Percentiles rank a stretch among this genome's conserved stretches.
phyloP scores from a whole-genome alignment of 2,113 vertebrate species.

The Cariama cristata region DNA sequence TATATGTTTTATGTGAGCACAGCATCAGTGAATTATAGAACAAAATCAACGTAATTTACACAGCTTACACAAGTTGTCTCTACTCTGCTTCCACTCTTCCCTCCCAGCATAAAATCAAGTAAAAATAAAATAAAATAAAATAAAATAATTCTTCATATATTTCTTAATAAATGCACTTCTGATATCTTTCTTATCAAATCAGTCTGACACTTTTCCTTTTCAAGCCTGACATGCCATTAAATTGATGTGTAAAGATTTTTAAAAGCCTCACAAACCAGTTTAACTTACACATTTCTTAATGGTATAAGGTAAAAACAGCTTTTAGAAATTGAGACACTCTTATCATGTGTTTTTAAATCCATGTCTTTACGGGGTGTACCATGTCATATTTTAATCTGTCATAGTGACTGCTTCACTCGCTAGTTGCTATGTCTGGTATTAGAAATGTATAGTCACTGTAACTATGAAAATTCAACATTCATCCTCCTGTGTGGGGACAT shows the following conservation, averaged over 20 bases:
- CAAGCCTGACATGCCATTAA: conserved; percentile 27
- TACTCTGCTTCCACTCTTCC: background rate
- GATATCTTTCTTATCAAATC: conserved; percentile 39
- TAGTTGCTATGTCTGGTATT: background rate
- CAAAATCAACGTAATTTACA: background rate
- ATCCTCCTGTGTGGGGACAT: background rate
- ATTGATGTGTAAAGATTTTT: conserved; percentile 35
- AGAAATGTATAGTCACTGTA: background rate
- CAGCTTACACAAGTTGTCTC: background rate
- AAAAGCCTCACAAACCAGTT: background rate
- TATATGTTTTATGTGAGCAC: background rate
- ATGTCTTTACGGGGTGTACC: background rate
- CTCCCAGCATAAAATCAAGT: background rate
- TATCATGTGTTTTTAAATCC: conserved; percentile 11
- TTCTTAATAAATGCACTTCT: conserved; percentile 19
- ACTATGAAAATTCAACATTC: background rate
- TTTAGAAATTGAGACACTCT: background rate
- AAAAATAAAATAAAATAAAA: background rate
- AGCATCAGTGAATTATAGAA: background rate
- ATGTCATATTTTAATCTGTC: conserved; percentile 10
- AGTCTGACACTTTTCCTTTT: background rate
- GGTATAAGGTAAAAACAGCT: conserved; percentile 18
- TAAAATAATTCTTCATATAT: background rate
- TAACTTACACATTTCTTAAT: conserved; percentile 53
- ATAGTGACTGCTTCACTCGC: background rate